A percentile compares a stretch with the other conserved stretches of the same genome.
These are phyloP conservation scores for Chironomus tepperi DNA, from an alignment of 1,140 invertebrate species.

Conservation along the genomic window DNA sequence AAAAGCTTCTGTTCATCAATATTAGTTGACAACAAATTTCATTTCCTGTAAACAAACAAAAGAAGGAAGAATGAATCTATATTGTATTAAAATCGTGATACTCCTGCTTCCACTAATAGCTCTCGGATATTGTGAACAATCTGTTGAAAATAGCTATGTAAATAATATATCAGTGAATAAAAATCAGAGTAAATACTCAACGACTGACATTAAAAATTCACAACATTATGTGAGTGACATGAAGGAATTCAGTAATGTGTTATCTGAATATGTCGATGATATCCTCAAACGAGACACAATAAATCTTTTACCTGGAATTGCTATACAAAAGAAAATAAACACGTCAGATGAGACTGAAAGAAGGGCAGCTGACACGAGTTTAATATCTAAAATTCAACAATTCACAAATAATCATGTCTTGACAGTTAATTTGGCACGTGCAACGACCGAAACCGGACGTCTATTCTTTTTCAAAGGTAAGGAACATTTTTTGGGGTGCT, in stretches of 20 bases:
- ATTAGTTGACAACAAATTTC: no score
- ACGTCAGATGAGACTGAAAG: not conserved
- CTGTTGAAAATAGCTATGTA: no score
- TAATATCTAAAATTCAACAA: slow-evolving; percentile 24
- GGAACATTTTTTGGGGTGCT: slow-evolving; percentile 25
- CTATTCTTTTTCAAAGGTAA: slow-evolving; percentile 46
- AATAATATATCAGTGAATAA: not conserved
- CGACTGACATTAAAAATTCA: not conserved
- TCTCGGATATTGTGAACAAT: no score
- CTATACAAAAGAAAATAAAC: not conserved
- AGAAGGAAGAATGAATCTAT: no score
- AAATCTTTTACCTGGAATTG: not conserved
- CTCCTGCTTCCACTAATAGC: not conserved
- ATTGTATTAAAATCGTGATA: not conserved
- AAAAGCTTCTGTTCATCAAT: no score
- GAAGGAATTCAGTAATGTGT: not conserved
- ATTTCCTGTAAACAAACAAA: no score
- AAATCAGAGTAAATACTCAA: not conserved
- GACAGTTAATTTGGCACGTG: slow-evolving; percentile 32
- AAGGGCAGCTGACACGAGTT: not conserved
- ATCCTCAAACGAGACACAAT: not conserved
- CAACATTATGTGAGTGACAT: not conserved
- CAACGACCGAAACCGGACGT: slow-evolving; percentile 45
- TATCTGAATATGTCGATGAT: not conserved
- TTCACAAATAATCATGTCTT: slow-evolving; percentile 44